Conservation (phyloP, 2,113 vertebrate species). For the Salvelinus fontinalis region DNA sequence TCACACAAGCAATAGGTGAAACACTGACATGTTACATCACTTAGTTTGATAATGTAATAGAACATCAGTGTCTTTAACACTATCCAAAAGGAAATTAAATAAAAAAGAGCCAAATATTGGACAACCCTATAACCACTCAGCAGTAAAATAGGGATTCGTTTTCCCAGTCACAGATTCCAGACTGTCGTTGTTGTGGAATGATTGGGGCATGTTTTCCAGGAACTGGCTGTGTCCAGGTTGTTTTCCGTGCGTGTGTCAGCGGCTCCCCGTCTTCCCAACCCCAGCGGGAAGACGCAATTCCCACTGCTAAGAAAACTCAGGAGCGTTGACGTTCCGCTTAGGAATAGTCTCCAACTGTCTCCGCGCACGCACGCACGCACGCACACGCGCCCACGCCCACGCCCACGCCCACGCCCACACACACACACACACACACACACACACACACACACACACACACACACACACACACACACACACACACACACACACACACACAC, state of each 20-base stretch:
- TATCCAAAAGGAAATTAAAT: too few relatives aligned
- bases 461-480: not conserved
- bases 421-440: too few relatives aligned
- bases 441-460: not conserved
- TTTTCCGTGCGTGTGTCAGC: slow-evolving; percentile 17
- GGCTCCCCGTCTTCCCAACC: slow-evolving; percentile 27
- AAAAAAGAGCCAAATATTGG: too few relatives aligned
- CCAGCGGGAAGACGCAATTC: slow-evolving; percentile 26
- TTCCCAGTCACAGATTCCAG: slow-evolving; percentile 44
- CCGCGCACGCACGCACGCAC: too few relatives aligned
- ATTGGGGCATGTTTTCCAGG: slow-evolving; percentile 46
- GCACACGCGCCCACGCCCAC: too few relatives aligned
- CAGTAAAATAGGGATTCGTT: not conserved
- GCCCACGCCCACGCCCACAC: too few relatives aligned
- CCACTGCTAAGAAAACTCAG: slow-evolving; percentile 28
- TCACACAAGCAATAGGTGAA: too few relatives aligned
- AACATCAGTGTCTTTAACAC: too few relatives aligned
- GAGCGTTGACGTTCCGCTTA: slow-evolving; percentile 10
- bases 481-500: not conserved
- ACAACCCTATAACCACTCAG: too few relatives aligned
- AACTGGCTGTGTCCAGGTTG: slow-evolving; percentile 45
- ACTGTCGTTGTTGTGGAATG: slow-evolving; percentile 57
- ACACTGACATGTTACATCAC: too few relatives aligned
- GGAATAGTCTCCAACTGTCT: not conserved
- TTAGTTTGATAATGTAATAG: too few relatives aligned